phyloP scores from a whole-genome alignment of 1,140 invertebrate genomes.

The Archivesica marissinica region DNA sequence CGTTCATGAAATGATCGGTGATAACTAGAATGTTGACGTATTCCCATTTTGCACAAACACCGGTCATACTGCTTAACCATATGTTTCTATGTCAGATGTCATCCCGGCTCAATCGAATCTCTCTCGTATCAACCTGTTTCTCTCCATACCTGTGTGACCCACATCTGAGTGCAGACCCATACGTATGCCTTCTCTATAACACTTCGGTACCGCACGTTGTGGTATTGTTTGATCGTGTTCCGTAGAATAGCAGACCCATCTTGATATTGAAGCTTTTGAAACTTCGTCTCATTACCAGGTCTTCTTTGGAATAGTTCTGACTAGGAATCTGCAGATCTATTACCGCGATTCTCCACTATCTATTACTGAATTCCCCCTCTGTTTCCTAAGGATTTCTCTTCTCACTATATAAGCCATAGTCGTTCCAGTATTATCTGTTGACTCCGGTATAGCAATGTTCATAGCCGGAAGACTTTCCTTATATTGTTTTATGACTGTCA shows the following conservation, averaged over 20 bases:
- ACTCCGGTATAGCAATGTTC: too few relatives aligned
- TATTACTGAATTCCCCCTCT: neutral
- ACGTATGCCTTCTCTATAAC: neutral
- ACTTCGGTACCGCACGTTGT: neutral
- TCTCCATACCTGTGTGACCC: slow-evolving; percentile 20
- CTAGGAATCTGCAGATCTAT: neutral
- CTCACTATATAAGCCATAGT: too few relatives aligned
- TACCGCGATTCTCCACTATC: slow-evolving; percentile 3
- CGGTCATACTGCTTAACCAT: slow-evolving; percentile 21
- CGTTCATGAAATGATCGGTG: slow-evolving; percentile 61
- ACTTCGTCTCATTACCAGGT: slow-evolving; percentile 9
- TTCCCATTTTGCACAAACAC: slow-evolving; percentile 39
- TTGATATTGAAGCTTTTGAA: slow-evolving; percentile 43
- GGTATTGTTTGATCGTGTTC: neutral
- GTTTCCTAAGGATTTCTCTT: neutral
- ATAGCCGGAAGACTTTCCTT: too few relatives aligned
- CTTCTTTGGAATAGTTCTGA: neutral
- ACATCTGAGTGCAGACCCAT: slow-evolving; percentile 23
- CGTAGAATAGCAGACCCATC: slow-evolving; percentile 5
- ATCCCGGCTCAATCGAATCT: slow-evolving; percentile 20
- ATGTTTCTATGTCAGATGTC: slow-evolving; percentile 10
- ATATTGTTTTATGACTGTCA: too few relatives aligned
- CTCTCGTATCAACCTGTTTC: neutral
- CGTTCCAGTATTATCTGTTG: too few relatives aligned
- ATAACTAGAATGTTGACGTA: slow-evolving; percentile 55